Evolutionary conservation across 2,113 vertebrate species (phyloP), one percentile per base, ranked within the genome.

Genomic region (Numida meleagris): DNA sequence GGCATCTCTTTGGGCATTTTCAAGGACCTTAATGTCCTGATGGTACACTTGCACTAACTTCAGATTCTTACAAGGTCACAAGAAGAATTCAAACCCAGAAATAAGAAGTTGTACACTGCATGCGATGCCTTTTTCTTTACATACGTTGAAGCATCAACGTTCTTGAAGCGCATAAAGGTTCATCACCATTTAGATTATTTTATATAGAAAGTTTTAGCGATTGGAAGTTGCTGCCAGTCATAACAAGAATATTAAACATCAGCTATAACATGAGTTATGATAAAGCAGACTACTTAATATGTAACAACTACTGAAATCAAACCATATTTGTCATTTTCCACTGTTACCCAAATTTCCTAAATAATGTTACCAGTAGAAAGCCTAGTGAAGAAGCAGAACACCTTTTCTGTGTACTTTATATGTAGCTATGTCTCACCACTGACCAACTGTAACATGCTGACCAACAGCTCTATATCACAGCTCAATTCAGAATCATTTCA

Each of bases 401-500:
- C 88, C 88, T 97, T 96, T 95, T 84, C 70, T 93, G 88, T 20
- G 96, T 46, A 10, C 19, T 73, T 93, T 80, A 72, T 82, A 92
- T 59, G 92, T 74, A 90, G 70, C 81, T 88, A 83, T 43, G 50
- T 14, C 63, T 87, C 87, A 27, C 85, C 84, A 23, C 19, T 0
- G 0, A 73, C 90, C 91, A 59, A 53, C 72, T 83, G 55, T 66
- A 89, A 96, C 33, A 90, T 91, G 91, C 85, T 91, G 95, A 96
- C 97, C 96, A 96, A 70, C 68, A 96, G 88, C 96, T 96, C 91
- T 95, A 94, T 31, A 74, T 95, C 63, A 92, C 61, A 51, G 95
- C 97, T 95, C 96, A 89, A 95, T 95, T 97, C 89, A 96, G 90
- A 95, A 97, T 96, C 96, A 95, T 94, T 92, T 97, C 98, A 96